phyloP scores from a whole-genome alignment of 2,888 invertebrate genomes.

The Calliphora vomitoria region DNA sequence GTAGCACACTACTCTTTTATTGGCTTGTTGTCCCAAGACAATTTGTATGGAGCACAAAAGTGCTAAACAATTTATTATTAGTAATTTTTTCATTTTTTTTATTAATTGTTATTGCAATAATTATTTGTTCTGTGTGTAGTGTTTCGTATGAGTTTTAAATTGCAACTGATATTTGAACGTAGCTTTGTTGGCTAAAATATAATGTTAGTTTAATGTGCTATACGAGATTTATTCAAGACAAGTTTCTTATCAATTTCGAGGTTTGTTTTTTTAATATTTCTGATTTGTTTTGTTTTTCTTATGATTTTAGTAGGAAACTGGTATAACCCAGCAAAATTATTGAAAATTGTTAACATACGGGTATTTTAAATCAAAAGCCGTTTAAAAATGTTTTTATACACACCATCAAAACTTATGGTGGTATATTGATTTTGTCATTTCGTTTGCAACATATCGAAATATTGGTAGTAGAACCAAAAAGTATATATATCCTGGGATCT shows the following conservation, averaged over 20 bases:
- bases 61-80: constrained; percentile 14
- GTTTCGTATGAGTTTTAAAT: constrained; percentile 35
- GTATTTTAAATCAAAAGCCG: background rate
- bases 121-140: constrained; percentile 18
- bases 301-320: background rate
- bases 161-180: constrained; percentile 33
- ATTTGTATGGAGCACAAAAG: constrained; percentile 27
- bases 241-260: constrained; percentile 54
- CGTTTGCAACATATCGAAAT: too few species aligned
- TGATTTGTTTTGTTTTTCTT: constrained; percentile 15
- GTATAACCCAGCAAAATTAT: constrained; percentile 19
- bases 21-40: constrained; percentile 30
- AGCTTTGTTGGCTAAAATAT: background rate
- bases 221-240: background rate
- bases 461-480: too few species aligned
- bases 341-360: background rate
- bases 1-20: constrained; percentile 59
- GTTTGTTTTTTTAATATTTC: constrained; percentile 28
- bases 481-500: too few species aligned
- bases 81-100: constrained; percentile 22
- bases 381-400: too few species aligned
- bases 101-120: background rate
- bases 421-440: too few species aligned
- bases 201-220: background rate
- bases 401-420: too few species aligned